These are phyloP conservation scores for Microtus pennsylvanicus DNA, from an alignment of 2,113 vertebrate species.

Conservation along the genomic window DNA sequence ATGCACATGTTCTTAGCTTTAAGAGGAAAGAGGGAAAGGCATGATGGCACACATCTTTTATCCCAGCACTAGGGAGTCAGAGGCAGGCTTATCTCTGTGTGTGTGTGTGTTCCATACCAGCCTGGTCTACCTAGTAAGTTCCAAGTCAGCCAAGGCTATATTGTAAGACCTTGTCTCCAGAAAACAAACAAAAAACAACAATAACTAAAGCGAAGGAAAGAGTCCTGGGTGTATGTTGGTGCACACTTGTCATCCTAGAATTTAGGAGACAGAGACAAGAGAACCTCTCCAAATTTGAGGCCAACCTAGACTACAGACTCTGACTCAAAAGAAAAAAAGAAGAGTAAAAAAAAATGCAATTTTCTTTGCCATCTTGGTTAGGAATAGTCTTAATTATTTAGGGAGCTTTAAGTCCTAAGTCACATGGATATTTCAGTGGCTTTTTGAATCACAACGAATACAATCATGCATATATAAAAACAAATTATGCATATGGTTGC, in stretches of 20 bases:
- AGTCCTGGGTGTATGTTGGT: background rate
- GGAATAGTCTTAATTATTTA: background rate
- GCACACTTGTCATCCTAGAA: background rate
- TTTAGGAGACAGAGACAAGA: background rate
- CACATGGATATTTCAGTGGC: background rate
- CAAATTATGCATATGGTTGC: background rate
- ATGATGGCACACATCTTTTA: no score
- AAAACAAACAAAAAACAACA: background rate
- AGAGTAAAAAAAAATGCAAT: background rate
- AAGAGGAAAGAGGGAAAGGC: background rate
- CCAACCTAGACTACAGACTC: background rate
- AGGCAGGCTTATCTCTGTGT: background rate
- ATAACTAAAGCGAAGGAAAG: background rate
- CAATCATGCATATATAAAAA: slow-evolving; percentile 6
- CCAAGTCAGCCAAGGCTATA: background rate
- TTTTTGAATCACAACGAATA: slow-evolving; percentile 47
- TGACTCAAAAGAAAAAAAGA: background rate
- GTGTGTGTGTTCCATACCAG: background rate
- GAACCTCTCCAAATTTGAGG: background rate
- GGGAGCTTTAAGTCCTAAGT: slow-evolving; percentile 34
- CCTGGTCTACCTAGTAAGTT: background rate
- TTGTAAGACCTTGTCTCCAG: background rate
- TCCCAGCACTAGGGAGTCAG: background rate
- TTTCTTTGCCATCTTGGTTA: slow-evolving; percentile 14
- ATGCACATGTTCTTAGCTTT: background rate